Evolutionary conservation across 2,113 vertebrate genomes (phyloP), one percentile per base, ranked within the genome.

Genomic region (Epinephelus cyanopodus): DNA sequence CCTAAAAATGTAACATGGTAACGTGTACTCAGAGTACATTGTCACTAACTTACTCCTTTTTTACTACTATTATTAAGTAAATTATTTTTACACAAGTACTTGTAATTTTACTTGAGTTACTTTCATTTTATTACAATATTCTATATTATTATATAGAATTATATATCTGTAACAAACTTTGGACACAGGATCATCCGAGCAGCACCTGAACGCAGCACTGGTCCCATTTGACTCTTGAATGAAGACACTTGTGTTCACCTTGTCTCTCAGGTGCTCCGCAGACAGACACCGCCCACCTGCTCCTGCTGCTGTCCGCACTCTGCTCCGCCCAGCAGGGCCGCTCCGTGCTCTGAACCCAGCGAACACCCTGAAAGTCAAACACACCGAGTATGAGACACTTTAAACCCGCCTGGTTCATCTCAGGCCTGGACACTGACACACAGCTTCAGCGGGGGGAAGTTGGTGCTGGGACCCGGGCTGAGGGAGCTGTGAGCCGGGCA

Each of bases 251-350:
- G 25, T 65, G 27, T 48, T 61, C 42, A 76, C 70, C 62, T 86
- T 4, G 29, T 9, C 1, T 15, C 71, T 64, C 87, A 87, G 85
- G 85, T 87, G 66, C 73, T 13, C 76, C 21, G 64, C 66, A 25
- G 27, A 23, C 52, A 9, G 68, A 21, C 80, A 4, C 89, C 87
- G 78, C 87, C 82, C 90, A 82, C 65, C 82, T 53, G 82, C 54
- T 71, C 33, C 70, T 74, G 13, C 53, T 13, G 77, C 63, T 27
- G 27, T 37, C 47, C 1, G 4, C 21, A 0, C 52, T 27, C 23
- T 5, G 69, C 79, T 62, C 89, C 90, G 79, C 87, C 84, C 85
- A 1, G 39, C 74, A 9, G 87, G 65, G 61, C 21, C 53, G 53
- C 79, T 14, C 58, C 18, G 83, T 8, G 18, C 57, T 0, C 50